Base-by-base conservation (phyloP, 2,113 vertebrate genomes). In the Clupea harengus region DNA sequence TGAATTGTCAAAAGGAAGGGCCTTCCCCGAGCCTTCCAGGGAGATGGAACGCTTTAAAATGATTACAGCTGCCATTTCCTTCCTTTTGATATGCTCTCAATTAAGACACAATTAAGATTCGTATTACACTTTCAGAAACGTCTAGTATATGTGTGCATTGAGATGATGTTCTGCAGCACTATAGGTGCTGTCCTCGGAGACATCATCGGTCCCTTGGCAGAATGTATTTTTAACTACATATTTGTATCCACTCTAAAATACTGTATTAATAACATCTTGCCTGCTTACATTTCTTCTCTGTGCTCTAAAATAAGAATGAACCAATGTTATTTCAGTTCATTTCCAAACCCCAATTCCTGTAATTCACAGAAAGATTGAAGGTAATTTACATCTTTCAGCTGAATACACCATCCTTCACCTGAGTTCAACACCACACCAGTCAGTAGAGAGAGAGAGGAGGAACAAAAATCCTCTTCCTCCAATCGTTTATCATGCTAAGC, bases 31-130 rank as follows among this genome's bases (percentile, higher is more conserved):
- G 25, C 60, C 28, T 87, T 83, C 84, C 82, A 82, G 45, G 22
- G 82, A 28, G 4, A 78, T 83, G 81, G 84, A 91, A 87, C 88
- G 90, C 2, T 89, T 91, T 81, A 85, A 90, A 91, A 81, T 88
- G 82, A 90, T 89, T 84, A 87, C 86, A 75, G 67, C 67, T 32
- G 87, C n/a, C 11, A n/a, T 50, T 44, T 57, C 67, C 28, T 39
- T 32, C 25, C 67, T n/a, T 39, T 17, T 78, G 72, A 78, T 78
- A 78, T 39, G 72, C 72, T 78, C 13, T 78, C 72, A 78, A 78
- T 39, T 78, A 32, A 78, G 72, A 78, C 4, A 44, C 72, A 78
- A 78, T 78, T 32, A 78, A 32, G 72, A 78, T 44, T 28, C 15
- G 28, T 17, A 39, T 78, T 78, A 32, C 39, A 39, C 28, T 17